Percentiles rank a stretch among this genome's conserved stretches.
Evolutionary conservation across 1,140 invertebrate genomes (phyloP).

Genomic region (Philaenus spumarius): DNA sequence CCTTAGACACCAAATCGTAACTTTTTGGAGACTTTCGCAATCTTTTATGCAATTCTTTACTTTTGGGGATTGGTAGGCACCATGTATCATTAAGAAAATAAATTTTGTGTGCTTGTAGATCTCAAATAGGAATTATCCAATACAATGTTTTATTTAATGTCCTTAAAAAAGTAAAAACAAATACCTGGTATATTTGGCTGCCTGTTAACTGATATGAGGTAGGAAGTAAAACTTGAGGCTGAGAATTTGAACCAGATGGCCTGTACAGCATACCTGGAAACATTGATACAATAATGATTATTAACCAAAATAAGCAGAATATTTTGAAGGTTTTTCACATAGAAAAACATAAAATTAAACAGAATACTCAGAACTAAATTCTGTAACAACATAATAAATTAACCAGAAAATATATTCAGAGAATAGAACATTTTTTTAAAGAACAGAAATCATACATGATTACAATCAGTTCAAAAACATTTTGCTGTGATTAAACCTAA

Average conservation of each 20-base stretch:
- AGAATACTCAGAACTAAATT: background rate
- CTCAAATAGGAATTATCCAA: no score
- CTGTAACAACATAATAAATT: background rate
- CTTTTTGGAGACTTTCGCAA: no score
- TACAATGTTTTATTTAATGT: no score
- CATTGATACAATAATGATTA: conserved; percentile 11
- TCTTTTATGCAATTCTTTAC: no score
- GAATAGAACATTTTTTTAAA: no score
- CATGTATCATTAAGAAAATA: no score
- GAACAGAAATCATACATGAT: no score
- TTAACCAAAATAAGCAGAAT: background rate
- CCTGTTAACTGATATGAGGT: conserved; percentile 51
- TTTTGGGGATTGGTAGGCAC: no score
- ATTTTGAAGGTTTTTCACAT: background rate
- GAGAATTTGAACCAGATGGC: conserved; percentile 43
- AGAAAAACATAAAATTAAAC: background rate
- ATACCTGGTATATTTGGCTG: conserved; percentile 56
- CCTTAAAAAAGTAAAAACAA: conserved; percentile 19
- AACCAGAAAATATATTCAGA: background rate
- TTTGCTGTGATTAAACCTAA: no score
- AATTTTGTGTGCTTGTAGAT: no score
- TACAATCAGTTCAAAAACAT: no score
- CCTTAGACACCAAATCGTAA: no score
- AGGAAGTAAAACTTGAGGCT: conserved; percentile 46
- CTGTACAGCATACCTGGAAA: conserved; percentile 49